Conservation (phyloP, 2,113 vertebrate genomes). For the Paralichthys olivaceus region DNA sequence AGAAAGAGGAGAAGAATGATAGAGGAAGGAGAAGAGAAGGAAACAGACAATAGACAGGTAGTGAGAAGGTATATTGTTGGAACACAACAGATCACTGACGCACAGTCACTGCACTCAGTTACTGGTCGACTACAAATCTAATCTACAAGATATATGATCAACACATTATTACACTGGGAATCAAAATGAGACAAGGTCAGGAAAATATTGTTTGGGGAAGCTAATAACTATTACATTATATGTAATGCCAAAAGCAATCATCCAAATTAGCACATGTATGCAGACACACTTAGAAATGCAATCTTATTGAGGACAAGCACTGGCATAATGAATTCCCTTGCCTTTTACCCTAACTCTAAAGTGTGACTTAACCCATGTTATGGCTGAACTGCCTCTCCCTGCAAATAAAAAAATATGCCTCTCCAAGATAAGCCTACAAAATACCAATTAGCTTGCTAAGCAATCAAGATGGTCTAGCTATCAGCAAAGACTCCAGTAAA, state of each 20-base stretch:
- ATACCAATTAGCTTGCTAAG: too few relatives aligned
- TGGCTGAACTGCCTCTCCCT: too few relatives aligned
- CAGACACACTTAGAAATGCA: too few relatives aligned
- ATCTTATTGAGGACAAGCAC: too few relatives aligned
- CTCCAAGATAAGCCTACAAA: too few relatives aligned
- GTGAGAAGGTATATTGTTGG: not conserved
- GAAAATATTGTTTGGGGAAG: slow-evolving; percentile 3
- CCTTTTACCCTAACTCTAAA: too few relatives aligned
- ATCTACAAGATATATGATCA: slow-evolving; percentile 4
- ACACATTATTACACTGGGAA: not conserved
- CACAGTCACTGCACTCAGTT: not conserved
- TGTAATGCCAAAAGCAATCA: slow-evolving; percentile 2
- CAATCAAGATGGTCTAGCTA: too few relatives aligned
- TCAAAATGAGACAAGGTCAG: not conserved
- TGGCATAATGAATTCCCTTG: too few relatives aligned
- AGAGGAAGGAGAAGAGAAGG: slow-evolving; percentile 18
- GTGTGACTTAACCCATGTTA: too few relatives aligned
- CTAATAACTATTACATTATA: not conserved
- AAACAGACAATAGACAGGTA: not conserved
- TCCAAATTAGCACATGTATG: not conserved
- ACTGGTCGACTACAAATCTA: not conserved
- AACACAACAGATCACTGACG: not conserved
- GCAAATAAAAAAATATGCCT: too few relatives aligned
- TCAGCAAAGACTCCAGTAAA: too few relatives aligned
- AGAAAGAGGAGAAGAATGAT: not conserved